Evolutionary conservation across 2,888 invertebrate genomes (phyloP).

Genomic region (Drosophila paramelanica): DNA sequence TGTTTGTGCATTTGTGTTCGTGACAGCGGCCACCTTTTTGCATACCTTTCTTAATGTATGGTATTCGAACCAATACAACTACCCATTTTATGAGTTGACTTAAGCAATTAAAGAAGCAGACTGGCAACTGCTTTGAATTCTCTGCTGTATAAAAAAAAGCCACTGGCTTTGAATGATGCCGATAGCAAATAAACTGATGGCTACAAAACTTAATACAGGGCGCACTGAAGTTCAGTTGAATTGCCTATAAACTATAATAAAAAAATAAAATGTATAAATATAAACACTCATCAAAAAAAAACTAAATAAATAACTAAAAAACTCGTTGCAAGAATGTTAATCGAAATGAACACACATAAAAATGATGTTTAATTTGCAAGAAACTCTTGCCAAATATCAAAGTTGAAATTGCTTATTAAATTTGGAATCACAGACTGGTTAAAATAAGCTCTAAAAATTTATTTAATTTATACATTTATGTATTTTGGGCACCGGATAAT

Average conservation of each 20-base stretch:
- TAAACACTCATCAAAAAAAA: too few relatives aligned
- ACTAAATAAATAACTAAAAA: too few relatives aligned
- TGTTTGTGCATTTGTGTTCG: conserved; percentile 3
- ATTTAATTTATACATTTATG: conserved; percentile 24
- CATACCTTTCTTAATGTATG: not conserved
- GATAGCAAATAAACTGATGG: not conserved
- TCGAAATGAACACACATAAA: not conserved
- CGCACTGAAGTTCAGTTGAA: not conserved
- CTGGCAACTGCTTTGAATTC: conserved; percentile 5
- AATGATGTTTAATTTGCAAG: conserved; percentile 25
- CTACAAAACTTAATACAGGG: conserved; percentile 10
- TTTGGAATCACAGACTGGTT: conserved; percentile 45
- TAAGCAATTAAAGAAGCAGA: conserved; percentile 36
- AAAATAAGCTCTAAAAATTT: conserved; percentile 38
- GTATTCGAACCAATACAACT: not conserved
- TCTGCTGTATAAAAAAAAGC: conserved; percentile 5
- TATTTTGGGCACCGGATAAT: not conserved
- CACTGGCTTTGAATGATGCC: conserved; percentile 6
- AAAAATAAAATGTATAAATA: too few relatives aligned
- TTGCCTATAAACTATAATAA: not conserved
- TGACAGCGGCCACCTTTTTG: conserved; percentile 7
- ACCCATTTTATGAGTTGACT: conserved; percentile 15
- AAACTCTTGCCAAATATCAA: conserved; percentile 66
- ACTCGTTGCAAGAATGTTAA: not conserved
- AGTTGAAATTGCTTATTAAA: conserved; percentile 64